Base-by-base conservation (phyloP, 1,140 invertebrate species). In the Heterodera schachtii region DNA sequence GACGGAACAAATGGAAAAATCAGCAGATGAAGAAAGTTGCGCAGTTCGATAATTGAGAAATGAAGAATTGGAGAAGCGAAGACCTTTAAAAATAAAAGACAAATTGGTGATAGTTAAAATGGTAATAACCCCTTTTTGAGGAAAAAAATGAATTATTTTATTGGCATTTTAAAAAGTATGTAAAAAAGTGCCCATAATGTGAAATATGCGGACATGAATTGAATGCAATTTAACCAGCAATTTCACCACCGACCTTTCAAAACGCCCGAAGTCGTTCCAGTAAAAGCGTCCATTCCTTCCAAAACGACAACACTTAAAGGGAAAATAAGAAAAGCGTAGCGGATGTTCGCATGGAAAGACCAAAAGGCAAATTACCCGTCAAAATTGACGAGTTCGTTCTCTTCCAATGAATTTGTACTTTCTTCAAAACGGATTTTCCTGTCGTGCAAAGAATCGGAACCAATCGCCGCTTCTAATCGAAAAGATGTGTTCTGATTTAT, bases 251-350 rank as follows among this genome's bases (percentile, higher is more conserved):
- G 31, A 83, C 82, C 73, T 75, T 84, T 84, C 41, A 84, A 52
- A 49, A 75, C 69, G n/a, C 83, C 83, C 16, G 83, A 84, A 31
- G 78, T 52, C 16, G 83, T 71, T 3, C 83, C 83, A 67, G 74
- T 64, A 6, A 84, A 84, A 16, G 49, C 79, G 64, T 84, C 83
- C 46, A 69, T 78, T 41, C 57, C 77, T 43, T 46, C 64, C 64
- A 78, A 69, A 47, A 78, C 47, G 52, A 52, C 66, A 41, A 78
- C 64, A 31, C 76, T 78, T 31, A 31, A 31, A 31, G 31, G 31
- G 31, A 31, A 31, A 31, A 31, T 31, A 31, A 31, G 31, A 31
- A 31, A 31, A 31, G 31, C 31, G 31, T 31, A 31, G 31, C 31
- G 31, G 31, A 31, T 31, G 31, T 31, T 31, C 31, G 31, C 31